These are phyloP conservation scores for Drosophila putrida DNA, from an alignment of 2,888 invertebrate genomes.

Conservation along the genomic window DNA sequence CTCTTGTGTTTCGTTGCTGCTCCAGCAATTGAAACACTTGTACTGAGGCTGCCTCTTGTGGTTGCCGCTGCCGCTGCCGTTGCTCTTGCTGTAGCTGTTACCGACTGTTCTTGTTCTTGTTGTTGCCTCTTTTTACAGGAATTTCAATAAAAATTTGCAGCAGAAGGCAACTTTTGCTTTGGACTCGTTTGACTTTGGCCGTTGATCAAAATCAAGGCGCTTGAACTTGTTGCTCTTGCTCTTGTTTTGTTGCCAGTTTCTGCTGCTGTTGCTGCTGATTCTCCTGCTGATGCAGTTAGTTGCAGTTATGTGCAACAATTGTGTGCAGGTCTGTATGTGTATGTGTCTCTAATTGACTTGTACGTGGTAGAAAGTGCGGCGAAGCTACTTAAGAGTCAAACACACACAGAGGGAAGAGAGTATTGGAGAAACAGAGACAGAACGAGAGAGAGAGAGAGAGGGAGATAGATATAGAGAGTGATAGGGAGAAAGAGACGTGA, in stretches of 20 bases:
- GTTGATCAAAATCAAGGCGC: constrained; percentile 75
- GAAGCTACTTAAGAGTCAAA: constrained; percentile 53
- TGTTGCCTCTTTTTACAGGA: constrained; percentile 69
- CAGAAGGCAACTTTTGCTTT: constrained; percentile 75
- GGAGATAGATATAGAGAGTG: constrained; percentile 19
- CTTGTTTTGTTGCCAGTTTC: constrained; percentile 61
- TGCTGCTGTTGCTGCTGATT: constrained; percentile 31
- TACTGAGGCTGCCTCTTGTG: constrained; percentile 56
- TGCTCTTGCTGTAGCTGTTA: constrained; percentile 41
- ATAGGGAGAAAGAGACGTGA: constrained; percentile 9
- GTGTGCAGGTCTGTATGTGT: constrained; percentile 37
- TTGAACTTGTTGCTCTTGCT: constrained; percentile 77
- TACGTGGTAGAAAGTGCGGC: constrained; percentile 76
- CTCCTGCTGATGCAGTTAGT: constrained; percentile 68
- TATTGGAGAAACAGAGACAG: constrained; percentile 4
- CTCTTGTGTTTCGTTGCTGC: constrained; percentile 47
- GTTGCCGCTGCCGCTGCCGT: constrained; percentile 43
- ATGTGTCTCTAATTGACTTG: constrained; percentile 77
- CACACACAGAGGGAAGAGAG: constrained; percentile 17
- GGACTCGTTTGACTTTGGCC: constrained; percentile 80
- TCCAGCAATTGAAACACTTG: constrained; percentile 78
- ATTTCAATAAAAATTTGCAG: constrained; percentile 80
- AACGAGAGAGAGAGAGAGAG: not conserved
- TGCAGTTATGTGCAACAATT: constrained; percentile 77
- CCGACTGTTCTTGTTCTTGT: constrained; percentile 36